Evolutionary conservation across 1,140 invertebrate genomes (phyloP).

Genomic region (Argopecten irradians): DNA sequence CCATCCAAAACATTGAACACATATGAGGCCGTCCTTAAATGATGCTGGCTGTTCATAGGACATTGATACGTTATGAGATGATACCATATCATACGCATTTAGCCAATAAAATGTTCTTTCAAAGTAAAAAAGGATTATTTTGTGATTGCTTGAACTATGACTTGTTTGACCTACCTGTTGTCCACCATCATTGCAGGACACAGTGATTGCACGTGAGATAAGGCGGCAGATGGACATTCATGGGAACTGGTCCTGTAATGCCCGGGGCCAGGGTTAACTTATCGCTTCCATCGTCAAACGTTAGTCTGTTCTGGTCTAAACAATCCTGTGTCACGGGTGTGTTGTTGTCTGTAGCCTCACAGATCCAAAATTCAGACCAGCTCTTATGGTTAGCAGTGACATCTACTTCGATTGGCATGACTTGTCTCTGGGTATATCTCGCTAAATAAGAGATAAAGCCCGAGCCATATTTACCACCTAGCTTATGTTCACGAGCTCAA

Average conservation of each 20-base stretch:
- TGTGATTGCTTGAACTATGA: too few relatives aligned
- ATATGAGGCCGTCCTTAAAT: too few relatives aligned
- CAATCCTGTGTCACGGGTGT: slow-evolving; percentile 53
- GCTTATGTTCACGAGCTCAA: slow-evolving; percentile 67
- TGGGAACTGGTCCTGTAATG: neutral
- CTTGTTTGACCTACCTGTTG: slow-evolving; percentile 85
- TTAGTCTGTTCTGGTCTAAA: slow-evolving; percentile 53
- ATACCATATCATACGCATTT: too few relatives aligned
- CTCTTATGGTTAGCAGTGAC: slow-evolving; percentile 77
- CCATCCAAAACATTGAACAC: too few relatives aligned
- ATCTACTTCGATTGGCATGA: slow-evolving; percentile 51
- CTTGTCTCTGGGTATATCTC: slow-evolving; percentile 64
- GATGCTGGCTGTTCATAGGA: too few relatives aligned
- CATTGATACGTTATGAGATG: too few relatives aligned
- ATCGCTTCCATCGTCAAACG: slow-evolving; percentile 46
- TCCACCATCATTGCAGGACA: slow-evolving; percentile 92
- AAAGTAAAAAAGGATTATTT: too few relatives aligned
- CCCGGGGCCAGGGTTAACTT: neutral
- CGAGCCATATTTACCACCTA: slow-evolving; percentile 72
- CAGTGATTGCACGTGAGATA: slow-evolving; percentile 91
- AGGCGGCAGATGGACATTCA: slow-evolving; percentile 80
- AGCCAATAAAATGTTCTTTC: too few relatives aligned
- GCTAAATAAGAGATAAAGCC: slow-evolving; percentile 65
- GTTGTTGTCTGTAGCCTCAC: slow-evolving; percentile 80
- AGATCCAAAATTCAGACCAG: slow-evolving; percentile 91